These are phyloP conservation scores for Proctacanthus coquilletti DNA, from an alignment of 1,140 invertebrate species.

Conservation along the genomic window DNA sequence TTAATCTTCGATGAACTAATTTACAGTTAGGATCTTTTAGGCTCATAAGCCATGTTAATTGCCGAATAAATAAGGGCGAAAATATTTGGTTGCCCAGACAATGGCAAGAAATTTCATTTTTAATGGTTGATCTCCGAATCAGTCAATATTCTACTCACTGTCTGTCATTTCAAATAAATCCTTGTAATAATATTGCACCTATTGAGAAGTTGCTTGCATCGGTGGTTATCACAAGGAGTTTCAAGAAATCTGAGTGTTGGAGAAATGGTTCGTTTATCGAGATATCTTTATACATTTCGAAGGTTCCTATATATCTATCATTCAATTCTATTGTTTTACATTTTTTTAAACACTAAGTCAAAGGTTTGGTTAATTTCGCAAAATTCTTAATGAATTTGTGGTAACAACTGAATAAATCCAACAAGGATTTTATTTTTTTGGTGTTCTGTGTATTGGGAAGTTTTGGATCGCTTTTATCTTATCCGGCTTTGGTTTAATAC, in stretches of 20 bases:
- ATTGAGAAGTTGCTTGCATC: slow-evolving; percentile 18
- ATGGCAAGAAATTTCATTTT: slow-evolving; percentile 22
- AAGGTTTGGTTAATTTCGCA: slow-evolving; percentile 5
- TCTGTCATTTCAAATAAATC: slow-evolving; percentile 11
- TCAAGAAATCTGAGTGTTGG: slow-evolving; percentile 17
- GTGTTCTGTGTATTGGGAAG: too few species aligned
- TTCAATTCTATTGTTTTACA: not conserved
- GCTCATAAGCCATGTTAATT: slow-evolving; percentile 20
- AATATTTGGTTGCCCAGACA: slow-evolving; percentile 28
- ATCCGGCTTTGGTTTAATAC: too few species aligned
- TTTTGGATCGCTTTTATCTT: slow-evolving; percentile 1
- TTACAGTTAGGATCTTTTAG: slow-evolving; percentile 20
- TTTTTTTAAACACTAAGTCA: slow-evolving; percentile 7
- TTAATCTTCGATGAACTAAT: slow-evolving; percentile 13
- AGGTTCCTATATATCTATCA: too few species aligned
- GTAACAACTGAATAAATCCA: slow-evolving; percentile 3
- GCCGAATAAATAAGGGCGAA: slow-evolving; percentile 25
- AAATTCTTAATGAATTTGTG: slow-evolving; percentile 6
- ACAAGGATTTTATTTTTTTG: too few species aligned
- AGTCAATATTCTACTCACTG: slow-evolving; percentile 11
- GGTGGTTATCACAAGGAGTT: slow-evolving; percentile 17
- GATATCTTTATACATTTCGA: not conserved
- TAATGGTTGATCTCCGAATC: slow-evolving; percentile 11
- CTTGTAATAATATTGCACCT: slow-evolving; percentile 16
- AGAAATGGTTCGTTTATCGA: slow-evolving; percentile 6